Evolutionary conservation across 2,888 invertebrate species (phyloP), one percentile per base, ranked within the genome.

Genomic region (Prenolepis imparis): DNA sequence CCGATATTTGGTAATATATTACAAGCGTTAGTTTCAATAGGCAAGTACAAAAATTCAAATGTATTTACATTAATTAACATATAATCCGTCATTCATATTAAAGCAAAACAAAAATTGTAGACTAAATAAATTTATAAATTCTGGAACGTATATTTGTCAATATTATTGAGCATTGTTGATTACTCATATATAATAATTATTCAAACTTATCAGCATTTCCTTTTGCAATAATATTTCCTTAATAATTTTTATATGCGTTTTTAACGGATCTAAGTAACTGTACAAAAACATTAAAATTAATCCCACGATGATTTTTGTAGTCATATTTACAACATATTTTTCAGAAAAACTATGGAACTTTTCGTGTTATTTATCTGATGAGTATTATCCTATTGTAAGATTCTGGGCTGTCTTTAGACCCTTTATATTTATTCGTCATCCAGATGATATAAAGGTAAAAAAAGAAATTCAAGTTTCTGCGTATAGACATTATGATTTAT

Each of bases 401-500:
- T 0, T 39, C 5, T 39, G 36, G 57, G 0, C 0, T 11, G 15
- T 24, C 5, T 39, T 39, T 11, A 6, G 0, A 0, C 1, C 5
- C 2, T 0, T 2, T 39, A 24, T 72, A 39, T 15, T 1, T 4
- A 39, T 72, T 0, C 24, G 57, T 24, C 55, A 72, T 57, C 72
- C 72, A 1, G 24, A 72, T 57, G 72, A 72, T 36, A 0, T 72
- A 1, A 24, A 72, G 72, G 72, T 72, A 72, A 24, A 5, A 72
- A 24, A 15, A 36, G 15, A 3, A n/a, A 18, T 28, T 67, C 28
- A 24, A 21, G 8, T 55, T 9, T 57, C 11, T 11, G 18, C n/a
- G n/a, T n/a, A n/a, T 18, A 48, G 6, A 28, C 0, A 8, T 24
- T 44, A 12, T 9, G 0, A 12, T 12, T 48, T 48, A 48, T 0